These are phyloP conservation scores for Neria commutata DNA, from an alignment of 2,888 invertebrate species.

Conservation along the genomic window DNA sequence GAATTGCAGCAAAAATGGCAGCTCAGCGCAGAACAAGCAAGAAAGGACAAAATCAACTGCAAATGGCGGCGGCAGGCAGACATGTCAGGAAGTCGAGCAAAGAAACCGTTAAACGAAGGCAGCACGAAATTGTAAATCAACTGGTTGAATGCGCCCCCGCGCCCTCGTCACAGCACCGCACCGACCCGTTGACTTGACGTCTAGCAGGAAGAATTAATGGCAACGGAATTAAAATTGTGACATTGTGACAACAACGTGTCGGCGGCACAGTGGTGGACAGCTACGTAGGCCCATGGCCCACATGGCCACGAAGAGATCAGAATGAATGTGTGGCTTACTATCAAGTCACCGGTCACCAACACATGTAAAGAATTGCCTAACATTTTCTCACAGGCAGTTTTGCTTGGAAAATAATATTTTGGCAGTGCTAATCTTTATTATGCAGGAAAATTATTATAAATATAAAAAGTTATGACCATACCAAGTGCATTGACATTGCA, in stretches of 20 bases:
- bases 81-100: slow-evolving; percentile 53
- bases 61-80: slow-evolving; percentile 44
- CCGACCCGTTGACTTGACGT: slow-evolving; percentile 48
- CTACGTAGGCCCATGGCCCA: too few species aligned
- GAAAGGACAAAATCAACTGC: slow-evolving; percentile 20
- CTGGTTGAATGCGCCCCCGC: slow-evolving; percentile 40
- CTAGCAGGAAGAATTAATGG: slow-evolving; percentile 20
- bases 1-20: background rate
- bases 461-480: too few species aligned
- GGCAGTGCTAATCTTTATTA: too few species aligned
- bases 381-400: too few species aligned
- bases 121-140: slow-evolving; percentile 51
- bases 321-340: too few species aligned
- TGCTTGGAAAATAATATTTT: too few species aligned
- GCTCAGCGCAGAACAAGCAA: too few species aligned
- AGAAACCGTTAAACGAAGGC: slow-evolving; percentile 55
- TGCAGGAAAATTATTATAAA: too few species aligned
- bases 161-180: slow-evolving; percentile 14
- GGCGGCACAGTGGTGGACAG: background rate
- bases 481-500: too few species aligned
- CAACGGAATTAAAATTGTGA: slow-evolving; percentile 3
- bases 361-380: too few species aligned
- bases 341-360: too few species aligned
- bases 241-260: background rate
- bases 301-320: too few species aligned